Conservation (phyloP, 2,113 vertebrate genomes). For the Mormyrus iriodes region DNA sequence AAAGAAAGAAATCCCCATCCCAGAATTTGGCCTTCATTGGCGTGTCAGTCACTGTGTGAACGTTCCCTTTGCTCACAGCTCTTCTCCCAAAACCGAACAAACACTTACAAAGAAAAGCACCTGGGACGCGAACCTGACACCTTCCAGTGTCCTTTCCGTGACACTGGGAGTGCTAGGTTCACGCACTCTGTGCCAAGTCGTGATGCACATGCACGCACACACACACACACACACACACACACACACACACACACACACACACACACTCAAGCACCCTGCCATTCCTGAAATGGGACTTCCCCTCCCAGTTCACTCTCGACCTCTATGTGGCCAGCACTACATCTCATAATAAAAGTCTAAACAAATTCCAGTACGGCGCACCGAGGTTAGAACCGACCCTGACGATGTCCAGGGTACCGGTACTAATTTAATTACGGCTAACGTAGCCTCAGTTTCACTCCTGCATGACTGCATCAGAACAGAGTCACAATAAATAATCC, state of each 20-base stretch:
- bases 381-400: not conserved
- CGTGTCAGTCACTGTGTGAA: not conserved
- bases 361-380: not conserved
- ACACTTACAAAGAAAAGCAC: not conserved
- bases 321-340: not conserved
- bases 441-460: not conserved
- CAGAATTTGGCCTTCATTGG: not conserved
- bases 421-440: not conserved
- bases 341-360: not conserved
- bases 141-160: not conserved
- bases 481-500: constrained; percentile 2
- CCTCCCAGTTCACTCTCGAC: not conserved
- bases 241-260: not conserved
- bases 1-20: not conserved
- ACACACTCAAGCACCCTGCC: not conserved
- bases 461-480: not conserved
- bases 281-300: not conserved
- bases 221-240: not conserved
- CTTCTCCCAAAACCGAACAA: not conserved
- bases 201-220: not conserved
- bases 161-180: not conserved
- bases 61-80: not conserved
- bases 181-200: not conserved
- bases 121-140: not conserved
- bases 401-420: not conserved